phyloP scores from a whole-genome alignment of 2,888 invertebrate genomes.

The Choristoneura rosaceana region DNA sequence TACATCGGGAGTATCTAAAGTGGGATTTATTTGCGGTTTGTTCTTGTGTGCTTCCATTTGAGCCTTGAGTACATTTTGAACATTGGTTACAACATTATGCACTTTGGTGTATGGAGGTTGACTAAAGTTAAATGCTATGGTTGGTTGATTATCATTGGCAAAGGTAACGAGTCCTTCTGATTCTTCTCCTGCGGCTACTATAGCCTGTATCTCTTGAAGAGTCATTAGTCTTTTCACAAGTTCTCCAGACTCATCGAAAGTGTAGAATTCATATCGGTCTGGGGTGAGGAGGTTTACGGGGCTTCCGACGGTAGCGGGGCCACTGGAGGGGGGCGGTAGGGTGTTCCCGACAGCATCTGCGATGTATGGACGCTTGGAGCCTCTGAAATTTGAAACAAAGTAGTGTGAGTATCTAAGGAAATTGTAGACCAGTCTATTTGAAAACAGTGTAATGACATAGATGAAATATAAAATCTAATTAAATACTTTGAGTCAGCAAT shows the following conservation, averaged over 20 bases:
- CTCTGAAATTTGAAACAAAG: constrained; percentile 60
- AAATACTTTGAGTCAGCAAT: too few relatives aligned
- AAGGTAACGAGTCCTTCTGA: constrained; percentile 85
- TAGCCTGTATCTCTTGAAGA: constrained; percentile 92
- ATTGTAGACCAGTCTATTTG: not conserved
- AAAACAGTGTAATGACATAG: not conserved
- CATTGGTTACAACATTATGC: constrained; percentile 92
- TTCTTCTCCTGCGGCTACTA: constrained; percentile 93
- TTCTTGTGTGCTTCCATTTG: constrained; percentile 89
- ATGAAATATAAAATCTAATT: too few relatives aligned
- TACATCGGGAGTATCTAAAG: constrained; percentile 90
- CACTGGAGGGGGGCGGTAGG: constrained; percentile 86
- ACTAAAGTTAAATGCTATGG: constrained; percentile 77
- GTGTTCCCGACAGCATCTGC: constrained; percentile 89
- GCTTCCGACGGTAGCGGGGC: constrained; percentile 89
- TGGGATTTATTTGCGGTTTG: constrained; percentile 71
- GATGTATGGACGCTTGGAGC: constrained; percentile 83
- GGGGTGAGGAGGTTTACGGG: constrained; percentile 92
- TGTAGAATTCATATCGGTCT: constrained; percentile 94
- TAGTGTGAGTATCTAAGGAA: constrained; percentile 1
- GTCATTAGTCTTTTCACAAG: constrained; percentile 94
- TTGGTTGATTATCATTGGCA: constrained; percentile 79
- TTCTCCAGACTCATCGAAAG: constrained; percentile 93
- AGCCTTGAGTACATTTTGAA: constrained; percentile 92
- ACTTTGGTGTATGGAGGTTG: constrained; percentile 88